Conservation (phyloP, 2,113 vertebrate species). For the Sakesphorus luctuosus region DNA sequence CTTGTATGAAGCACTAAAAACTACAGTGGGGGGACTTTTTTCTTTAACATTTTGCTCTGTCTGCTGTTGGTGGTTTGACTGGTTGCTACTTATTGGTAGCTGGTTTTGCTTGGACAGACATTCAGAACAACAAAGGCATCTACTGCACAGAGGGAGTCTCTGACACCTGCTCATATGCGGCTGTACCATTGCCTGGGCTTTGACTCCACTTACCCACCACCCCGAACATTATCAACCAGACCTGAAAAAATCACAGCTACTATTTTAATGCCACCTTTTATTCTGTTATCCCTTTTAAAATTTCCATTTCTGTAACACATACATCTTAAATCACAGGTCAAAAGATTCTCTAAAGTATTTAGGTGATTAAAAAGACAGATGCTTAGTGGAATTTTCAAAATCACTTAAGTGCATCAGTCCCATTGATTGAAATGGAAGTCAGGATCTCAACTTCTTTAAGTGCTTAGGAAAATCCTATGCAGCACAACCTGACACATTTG, state of each 20-base stretch:
- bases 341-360: neutral
- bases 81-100: neutral
- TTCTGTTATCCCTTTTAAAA: neutral
- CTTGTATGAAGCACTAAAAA: neutral
- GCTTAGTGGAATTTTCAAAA: neutral
- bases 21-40: neutral
- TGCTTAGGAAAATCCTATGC: neutral
- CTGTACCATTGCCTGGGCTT: neutral
- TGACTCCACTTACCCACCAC: neutral
- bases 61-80: neutral
- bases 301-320: neutral
- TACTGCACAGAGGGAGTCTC: neutral
- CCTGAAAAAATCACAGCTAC: neutral
- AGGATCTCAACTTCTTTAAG: neutral
- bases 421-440: neutral
- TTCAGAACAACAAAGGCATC: neutral
- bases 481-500: neutral
- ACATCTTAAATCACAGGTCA: neutral
- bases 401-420: neutral
- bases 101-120: neutral
- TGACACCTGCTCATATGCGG: neutral
- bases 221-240: neutral
- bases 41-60: neutral
- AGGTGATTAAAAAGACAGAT: neutral
- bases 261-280: neutral